Evolutionary conservation across 2,888 invertebrate species (phyloP), one percentile per base, ranked within the genome.

Genomic region (Chironomus tentans): DNA sequence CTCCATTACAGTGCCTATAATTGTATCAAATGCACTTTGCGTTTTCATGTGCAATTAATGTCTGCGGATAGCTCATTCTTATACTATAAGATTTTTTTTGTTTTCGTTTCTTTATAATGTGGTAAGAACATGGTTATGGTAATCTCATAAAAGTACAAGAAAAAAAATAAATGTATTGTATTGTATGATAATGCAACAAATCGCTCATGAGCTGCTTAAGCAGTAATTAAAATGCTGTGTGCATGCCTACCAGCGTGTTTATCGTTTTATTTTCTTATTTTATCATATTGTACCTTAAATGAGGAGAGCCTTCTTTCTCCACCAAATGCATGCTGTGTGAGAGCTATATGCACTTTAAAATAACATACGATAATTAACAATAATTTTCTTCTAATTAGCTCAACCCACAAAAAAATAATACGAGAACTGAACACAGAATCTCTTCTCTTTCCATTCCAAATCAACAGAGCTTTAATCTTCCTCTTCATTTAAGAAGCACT

Each of bases 371-470:
- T 74, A 74, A 74, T 74, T 74, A 74, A 74, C 74, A 74, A 74
- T 74, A 74, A 74, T 74, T 68, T 68, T 74, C 15, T 38, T 74
- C 74, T 74, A 74, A 74, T 74, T 74, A 74, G 74, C 68, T 74
- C 74, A 65, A 22, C 74, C 74, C 74, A 74, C 74, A 18, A 62
- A 62, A 38, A 61, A 21, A 12, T 65, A 13, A 13, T 24, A 4
- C 65, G n/a, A n/a, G n/a, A 7, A 65, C 56, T 56, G 56, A 38
- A 38, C 38, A 38, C 38, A 38, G 38, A 38, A 38, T 38, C 38
- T 38, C 38, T 10, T 56, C 15, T n/a, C n/a, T 48, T 48, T 13
- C 50, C 15, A 15, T 18, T 15, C 6, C 7, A 38, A 73, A 73
- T 73, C 62, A 73, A 62, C 62, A 62, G 72, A 50, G 18, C 13